Conservation (phyloP, 2,888 invertebrate species). For the Perithous albicinctus region DNA sequence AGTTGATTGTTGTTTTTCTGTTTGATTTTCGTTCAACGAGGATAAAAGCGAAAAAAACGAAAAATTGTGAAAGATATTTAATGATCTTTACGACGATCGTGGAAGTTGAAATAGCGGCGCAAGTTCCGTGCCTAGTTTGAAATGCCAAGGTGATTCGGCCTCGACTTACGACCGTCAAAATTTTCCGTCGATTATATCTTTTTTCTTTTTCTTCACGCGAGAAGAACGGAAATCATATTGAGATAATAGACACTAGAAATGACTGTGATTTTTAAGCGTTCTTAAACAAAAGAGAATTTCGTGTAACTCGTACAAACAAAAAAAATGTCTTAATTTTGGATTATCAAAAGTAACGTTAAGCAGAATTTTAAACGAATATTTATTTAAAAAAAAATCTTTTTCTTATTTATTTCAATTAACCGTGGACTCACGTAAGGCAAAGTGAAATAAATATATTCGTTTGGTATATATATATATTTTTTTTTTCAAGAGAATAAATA, state of each 20-base stretch:
- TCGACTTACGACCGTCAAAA: too few species aligned
- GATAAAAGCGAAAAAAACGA: constrained; percentile 7
- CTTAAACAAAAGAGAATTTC: too few species aligned
- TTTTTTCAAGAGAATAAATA: too few species aligned
- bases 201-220: too few species aligned
- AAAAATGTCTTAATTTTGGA: too few species aligned
- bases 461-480: too few species aligned
- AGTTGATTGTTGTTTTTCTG: neutral
- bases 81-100: constrained; percentile 34
- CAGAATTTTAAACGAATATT: too few species aligned
- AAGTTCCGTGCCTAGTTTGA: constrained; percentile 58
- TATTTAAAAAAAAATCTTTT: too few species aligned
- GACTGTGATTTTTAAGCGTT: constrained; percentile 16
- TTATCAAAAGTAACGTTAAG: too few species aligned
- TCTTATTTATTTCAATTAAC: neutral
- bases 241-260: constrained; percentile 23
- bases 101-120: constrained; percentile 7
- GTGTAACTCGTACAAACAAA: too few species aligned
- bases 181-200: too few species aligned
- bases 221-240: constrained; percentile 1
- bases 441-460: neutral
- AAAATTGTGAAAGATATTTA: constrained; percentile 44
- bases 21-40: neutral
- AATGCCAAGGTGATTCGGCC: constrained; percentile 74
- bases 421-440: neutral